Evolutionary conservation across 2,113 vertebrate species (phyloP).

Genomic region (Eulemur macaco): DNA sequence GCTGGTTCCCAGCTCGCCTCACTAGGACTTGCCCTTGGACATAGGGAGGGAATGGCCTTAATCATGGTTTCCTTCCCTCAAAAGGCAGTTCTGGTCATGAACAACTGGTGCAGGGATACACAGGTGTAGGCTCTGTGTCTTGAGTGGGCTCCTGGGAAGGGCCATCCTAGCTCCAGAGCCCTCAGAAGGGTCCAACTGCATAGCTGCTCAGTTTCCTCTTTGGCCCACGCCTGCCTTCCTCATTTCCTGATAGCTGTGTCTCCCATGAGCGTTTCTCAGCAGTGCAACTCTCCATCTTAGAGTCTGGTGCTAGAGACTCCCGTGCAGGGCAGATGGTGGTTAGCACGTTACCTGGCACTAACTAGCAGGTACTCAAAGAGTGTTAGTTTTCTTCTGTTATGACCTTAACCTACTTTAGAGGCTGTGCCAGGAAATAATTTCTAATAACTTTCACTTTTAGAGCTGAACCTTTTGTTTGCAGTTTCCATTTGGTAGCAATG

Average conservation of each 20-base stretch:
- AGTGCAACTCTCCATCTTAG: neutral
- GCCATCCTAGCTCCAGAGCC: neutral
- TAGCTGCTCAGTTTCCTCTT: neutral
- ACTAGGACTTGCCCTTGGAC: neutral
- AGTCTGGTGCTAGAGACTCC: neutral
- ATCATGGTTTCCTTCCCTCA: neutral
- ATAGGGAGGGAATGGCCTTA: neutral
- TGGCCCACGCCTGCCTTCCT: too few species aligned
- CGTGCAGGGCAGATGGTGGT: neutral
- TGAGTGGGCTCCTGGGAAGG: neutral
- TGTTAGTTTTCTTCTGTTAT: neutral
- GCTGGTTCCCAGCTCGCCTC: neutral
- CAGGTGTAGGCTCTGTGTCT: neutral
- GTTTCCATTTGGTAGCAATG: neutral
- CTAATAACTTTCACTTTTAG: neutral
- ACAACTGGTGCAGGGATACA: neutral
- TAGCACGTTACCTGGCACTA: neutral
- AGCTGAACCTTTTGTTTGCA: neutral
- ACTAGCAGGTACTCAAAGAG: neutral
- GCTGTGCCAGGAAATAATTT: neutral
- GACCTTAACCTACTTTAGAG: neutral
- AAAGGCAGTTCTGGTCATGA: neutral
- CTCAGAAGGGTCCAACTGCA: neutral
- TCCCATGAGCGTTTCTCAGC: neutral
- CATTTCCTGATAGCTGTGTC: too few species aligned